Evolutionary conservation across 2,797 vertebrate genomes (phyloP).

Genomic region (Platalea minor): DNA sequence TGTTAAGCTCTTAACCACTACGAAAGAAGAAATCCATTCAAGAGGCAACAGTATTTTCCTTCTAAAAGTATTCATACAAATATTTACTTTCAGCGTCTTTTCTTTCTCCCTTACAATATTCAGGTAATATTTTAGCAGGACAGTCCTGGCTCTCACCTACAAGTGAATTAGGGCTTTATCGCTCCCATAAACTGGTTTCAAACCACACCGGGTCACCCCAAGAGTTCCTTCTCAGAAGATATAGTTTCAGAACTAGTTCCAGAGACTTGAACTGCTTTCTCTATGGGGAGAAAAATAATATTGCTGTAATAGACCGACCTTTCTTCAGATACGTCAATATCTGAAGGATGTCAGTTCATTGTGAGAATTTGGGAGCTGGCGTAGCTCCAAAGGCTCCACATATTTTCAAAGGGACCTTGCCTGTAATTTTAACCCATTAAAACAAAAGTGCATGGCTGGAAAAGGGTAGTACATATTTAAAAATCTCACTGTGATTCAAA

Average conservation of each 20-base stretch:
- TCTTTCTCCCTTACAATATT: not conserved
- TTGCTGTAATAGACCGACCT: not conserved
- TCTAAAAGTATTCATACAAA: not conserved
- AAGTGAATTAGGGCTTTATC: not conserved
- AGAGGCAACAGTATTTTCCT: not conserved
- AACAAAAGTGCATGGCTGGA: not conserved
- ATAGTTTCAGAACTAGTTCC: not conserved
- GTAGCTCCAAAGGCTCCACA: not conserved
- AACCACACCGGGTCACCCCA: not conserved
- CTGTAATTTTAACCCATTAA: not conserved
- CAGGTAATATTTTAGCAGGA: not conserved
- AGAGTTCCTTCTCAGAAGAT: not conserved
- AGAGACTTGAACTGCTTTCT: not conserved
- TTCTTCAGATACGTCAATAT: not conserved
- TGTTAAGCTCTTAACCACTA: not conserved
- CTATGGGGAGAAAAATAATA: not conserved
- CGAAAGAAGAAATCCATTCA: not conserved
- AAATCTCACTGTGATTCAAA: not conserved
- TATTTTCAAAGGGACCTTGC: not conserved
- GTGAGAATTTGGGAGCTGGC: not conserved
- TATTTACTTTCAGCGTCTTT: not conserved
- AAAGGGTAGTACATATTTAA: not conserved
- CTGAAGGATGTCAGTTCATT: not conserved
- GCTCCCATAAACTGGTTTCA: not conserved
- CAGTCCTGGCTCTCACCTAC: not conserved